These are phyloP conservation scores for Aleadryas rufinucha DNA, from an alignment of 2,113 vertebrate species.

Conservation along the genomic window DNA sequence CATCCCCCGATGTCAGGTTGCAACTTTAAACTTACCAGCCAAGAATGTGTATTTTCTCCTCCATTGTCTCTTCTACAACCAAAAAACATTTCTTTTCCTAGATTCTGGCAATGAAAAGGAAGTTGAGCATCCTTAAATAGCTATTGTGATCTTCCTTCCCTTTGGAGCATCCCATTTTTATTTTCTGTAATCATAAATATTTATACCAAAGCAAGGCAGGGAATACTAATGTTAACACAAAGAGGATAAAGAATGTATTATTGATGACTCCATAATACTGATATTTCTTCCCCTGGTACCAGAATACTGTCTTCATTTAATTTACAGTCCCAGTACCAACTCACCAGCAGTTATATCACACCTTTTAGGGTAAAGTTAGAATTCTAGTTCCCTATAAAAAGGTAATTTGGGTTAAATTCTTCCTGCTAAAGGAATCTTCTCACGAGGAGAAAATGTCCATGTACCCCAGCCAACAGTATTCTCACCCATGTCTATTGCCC, in stretches of 20 bases:
- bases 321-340: background rate
- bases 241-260: conserved; percentile 14
- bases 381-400: background rate
- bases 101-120: background rate
- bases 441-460: background rate
- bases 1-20: background rate
- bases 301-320: background rate
- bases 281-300: background rate
- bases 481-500: background rate
- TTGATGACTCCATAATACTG: background rate
- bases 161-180: conserved; percentile 20
- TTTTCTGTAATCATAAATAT: conserved; percentile 48
- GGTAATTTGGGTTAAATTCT: background rate
- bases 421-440: background rate
- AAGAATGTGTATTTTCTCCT: background rate
- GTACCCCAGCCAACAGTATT: background rate
- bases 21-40: background rate
- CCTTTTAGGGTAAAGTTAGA: background rate
- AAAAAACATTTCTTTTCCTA: background rate
- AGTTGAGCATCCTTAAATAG: background rate
- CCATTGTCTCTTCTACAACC: background rate
- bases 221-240: conserved; percentile 15
- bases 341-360: background rate
- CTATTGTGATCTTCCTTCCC: background rate
- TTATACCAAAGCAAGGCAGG: conserved; percentile 11